Percentiles rank a stretch among this genome's conserved stretches.
phyloP scores from a whole-genome alignment of 2,113 vertebrate species.

The Chaetops frenatus region DNA sequence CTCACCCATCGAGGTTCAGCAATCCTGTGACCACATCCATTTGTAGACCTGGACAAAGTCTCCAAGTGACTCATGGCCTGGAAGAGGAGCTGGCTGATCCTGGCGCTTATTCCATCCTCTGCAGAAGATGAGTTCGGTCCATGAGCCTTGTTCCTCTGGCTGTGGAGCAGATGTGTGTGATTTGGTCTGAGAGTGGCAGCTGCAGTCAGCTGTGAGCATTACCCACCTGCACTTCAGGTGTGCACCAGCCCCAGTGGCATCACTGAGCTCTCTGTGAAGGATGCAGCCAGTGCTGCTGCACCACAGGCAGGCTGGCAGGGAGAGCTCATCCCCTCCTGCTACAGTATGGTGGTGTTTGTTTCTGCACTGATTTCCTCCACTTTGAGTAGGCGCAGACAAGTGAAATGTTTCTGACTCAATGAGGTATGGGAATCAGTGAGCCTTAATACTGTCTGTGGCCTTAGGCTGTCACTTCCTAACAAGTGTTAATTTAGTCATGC shows the following conservation, averaged over 20 bases:
- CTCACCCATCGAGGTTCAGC: rapidly evolving
- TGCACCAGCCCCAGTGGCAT: neutral
- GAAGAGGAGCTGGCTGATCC: neutral
- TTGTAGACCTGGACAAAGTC: neutral
- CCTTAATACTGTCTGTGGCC: neutral
- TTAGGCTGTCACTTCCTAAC: neutral
- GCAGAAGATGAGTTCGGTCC: neutral
- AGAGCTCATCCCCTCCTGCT: neutral
- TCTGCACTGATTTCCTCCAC: neutral
- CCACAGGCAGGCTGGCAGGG: rapidly evolving
- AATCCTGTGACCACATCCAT: neutral
- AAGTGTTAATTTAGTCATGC: neutral
- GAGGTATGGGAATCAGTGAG: neutral
- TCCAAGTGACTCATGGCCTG: neutral
- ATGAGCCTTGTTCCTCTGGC: neutral
- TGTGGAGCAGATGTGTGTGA: neutral
- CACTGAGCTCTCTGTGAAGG: neutral
- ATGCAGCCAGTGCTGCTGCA: rapidly evolving
- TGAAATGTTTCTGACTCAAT: neutral
- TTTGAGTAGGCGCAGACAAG: neutral
- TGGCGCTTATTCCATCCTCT: neutral
- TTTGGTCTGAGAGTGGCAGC: neutral
- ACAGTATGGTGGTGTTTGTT: rapidly evolving
- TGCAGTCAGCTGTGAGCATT: neutral
- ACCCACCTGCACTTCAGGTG: neutral